Base-by-base conservation (phyloP, 2,888 invertebrate genomes). In the Hemithea aestivaria region DNA sequence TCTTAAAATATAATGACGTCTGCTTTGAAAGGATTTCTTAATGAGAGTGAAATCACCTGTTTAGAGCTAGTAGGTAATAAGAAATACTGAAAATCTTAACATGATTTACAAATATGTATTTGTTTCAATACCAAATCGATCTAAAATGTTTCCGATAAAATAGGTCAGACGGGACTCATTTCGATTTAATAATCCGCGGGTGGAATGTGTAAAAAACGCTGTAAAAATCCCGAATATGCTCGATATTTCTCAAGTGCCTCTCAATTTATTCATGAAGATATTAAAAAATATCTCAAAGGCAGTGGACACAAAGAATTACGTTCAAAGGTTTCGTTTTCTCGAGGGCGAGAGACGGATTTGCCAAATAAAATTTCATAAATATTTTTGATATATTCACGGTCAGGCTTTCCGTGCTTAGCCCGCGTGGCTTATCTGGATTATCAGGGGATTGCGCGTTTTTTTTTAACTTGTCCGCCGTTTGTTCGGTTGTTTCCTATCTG, bases 351-450 rank as follows among this genome's bases (percentile, higher is more conserved):
- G 61, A 62, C 55, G 66, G 64, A 73, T 73, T 69, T 65, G 61
- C 55, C 59, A 71, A 78, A 79, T 73, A 70, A 73, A 74, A 73
- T 77, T 79, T 73, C 68, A 70, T 77, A 76, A 80, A 81, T 80
- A 76, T 78, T 75, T 77, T 75, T 83, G 75, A 83, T 82, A 71
- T 82, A 85, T 83, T 82, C 80, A 75, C 73, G 82, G 82, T 82
- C 84, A 82, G 81, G 80, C 68, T 71, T 76, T 74, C 73, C 70
- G 75, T 79, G 75, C 74, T 77, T 76, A 67, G 68, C 69, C 72
- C 72, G 73, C 81, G 80, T 80, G 84, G 83, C 77, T 84, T 82
- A 83, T 82, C 82, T 66, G 83, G 81, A 83, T 83, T 75, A 84
- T 83, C 80, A 72, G 56, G 64, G 73, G 73, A 78, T 74, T 74